Evolutionary conservation across 2,888 invertebrate species (phyloP), one percentile per base, ranked within the genome.

Genomic region (Pandemis heparana): DNA sequence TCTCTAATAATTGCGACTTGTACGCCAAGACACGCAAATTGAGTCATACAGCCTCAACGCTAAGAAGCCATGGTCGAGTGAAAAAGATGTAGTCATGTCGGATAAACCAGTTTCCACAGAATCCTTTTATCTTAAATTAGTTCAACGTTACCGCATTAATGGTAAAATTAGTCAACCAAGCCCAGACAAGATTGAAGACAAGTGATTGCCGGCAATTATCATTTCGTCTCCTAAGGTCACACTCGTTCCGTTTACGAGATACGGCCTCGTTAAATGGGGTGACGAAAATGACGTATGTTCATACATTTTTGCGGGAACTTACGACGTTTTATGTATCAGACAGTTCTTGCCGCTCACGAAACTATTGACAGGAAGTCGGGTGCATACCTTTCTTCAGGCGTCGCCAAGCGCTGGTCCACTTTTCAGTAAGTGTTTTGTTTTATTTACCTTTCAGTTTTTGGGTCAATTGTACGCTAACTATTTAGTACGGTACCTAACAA

Each of bases 141-240:
- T 65, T 69, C 16, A n/a, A 41, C 70, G 60, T 61, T 63, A 64
- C 63, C 56, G 51, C 39, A 71, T 71, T 66, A 67, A 75, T 75
- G 76, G 71, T 75, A 69, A 70, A 78, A 76, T 78, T 80, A 82
- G 70, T 73, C 73, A 82, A 81, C 80, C 77, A 79, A 77, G 75
- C 76, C 76, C 82, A 82, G 85, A 82, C 83, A 72, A 78, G 78
- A 81, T 80, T 80, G 77, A 79, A 78, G 79, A 79, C 79, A 76
- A 80, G 82, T 83, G 83, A 86, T 85, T 86, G 80, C 80, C 75
- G 79, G 84, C 87, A 92, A 92, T 92, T 91, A 90, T 88, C 85
- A 84, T 90, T 90, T 88, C 82, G 89, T 89, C 91, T 88, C 84
- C 81, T 87, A 91, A 92, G 92, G 93, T 93, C 92, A 89, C 85